Conservation (phyloP, 2,888 invertebrate genomes). For the Lepidonotus clava region DNA sequence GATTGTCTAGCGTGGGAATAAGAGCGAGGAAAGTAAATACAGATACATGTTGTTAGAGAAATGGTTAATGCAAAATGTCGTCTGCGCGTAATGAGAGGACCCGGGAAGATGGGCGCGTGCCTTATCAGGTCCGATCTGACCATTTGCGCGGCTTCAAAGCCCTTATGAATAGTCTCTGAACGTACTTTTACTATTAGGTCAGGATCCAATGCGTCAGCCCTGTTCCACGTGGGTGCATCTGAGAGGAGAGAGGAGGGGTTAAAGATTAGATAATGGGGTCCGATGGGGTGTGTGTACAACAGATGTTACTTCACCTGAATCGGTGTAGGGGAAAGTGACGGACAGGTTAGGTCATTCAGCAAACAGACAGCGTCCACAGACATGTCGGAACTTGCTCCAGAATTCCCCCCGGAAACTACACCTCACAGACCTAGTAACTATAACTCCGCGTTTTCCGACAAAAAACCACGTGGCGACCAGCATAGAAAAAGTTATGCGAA, state of each 20-base stretch:
- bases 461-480: not conserved
- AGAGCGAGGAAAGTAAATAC: no score
- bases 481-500: not conserved
- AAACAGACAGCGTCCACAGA: not conserved
- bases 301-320: not conserved
- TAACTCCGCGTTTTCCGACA: not conserved
- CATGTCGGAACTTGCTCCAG: not conserved
- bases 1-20: no score
- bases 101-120: not conserved
- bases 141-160: not conserved
- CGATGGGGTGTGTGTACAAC: not conserved
- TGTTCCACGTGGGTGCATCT: no score
- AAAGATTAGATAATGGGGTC: not conserved
- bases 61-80: not conserved
- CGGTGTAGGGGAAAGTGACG: not conserved
- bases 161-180: no score
- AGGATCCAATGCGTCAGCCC: not conserved
- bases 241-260: not conserved
- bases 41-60: no score
- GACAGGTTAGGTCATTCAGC: not conserved
- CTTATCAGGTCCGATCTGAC: not conserved
- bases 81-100: not conserved
- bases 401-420: constrained; percentile 14
- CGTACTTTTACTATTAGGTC: no score
- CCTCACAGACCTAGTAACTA: not conserved